These are phyloP conservation scores for Siniperca undulata DNA, from an alignment of 2,797 vertebrate genomes.

Conservation along the genomic window DNA sequence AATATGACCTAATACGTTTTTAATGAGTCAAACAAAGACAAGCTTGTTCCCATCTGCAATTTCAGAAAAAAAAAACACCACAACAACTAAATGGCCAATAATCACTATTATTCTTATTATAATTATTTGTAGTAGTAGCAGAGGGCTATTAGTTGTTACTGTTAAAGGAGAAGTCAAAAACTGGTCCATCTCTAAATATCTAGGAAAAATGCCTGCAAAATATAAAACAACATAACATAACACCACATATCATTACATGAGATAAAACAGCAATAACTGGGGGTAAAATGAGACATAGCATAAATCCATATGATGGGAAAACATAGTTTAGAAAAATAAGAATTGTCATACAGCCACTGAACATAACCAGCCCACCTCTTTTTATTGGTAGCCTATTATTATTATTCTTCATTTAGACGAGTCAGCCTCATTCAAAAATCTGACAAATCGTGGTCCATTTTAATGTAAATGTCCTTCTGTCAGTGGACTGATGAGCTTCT, in stretches of 20 bases:
- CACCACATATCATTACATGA: not conserved
- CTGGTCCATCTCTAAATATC: not conserved
- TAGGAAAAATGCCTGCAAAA: not conserved
- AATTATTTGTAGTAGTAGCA: not conserved
- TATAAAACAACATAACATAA: not conserved
- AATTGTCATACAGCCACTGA: not conserved
- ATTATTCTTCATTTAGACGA: not conserved
- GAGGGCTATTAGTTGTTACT: not conserved
- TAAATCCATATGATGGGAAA: not conserved
- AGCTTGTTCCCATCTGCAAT: not conserved
- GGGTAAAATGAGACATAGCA: not conserved
- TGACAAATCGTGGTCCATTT: not conserved
- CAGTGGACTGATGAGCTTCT: slow-evolving; percentile 39
- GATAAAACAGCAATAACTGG: not conserved
- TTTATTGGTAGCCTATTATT: not conserved
- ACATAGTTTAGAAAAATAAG: not conserved
- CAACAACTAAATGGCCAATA: not conserved
- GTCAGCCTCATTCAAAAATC: not conserved
- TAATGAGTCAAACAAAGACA: not conserved
- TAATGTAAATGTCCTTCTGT: not conserved
- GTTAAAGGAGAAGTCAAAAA: not conserved
- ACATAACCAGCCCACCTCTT: not conserved
- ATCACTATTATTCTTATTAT: not conserved
- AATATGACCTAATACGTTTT: not conserved
- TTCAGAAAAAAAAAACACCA: not conserved